Percentiles rank a stretch among this genome's conserved stretches.
phyloP scores from a whole-genome alignment of 2,113 vertebrate genomes.

The Indicator indicator region DNA sequence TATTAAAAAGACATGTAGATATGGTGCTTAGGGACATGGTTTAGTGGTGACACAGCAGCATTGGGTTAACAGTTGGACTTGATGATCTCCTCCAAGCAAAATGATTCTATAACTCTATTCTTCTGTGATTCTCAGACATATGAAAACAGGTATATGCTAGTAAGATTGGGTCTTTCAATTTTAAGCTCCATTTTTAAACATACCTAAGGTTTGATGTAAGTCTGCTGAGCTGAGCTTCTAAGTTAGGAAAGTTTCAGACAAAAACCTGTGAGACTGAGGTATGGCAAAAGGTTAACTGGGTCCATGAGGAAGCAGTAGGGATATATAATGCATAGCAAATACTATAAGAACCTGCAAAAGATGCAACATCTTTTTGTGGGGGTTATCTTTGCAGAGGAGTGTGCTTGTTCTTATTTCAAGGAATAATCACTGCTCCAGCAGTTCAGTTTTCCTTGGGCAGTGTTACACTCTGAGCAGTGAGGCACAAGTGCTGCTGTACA shows the following conservation, averaged over 20 bases:
- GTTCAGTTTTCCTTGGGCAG: neutral
- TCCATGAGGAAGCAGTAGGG: neutral
- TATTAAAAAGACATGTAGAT: no score
- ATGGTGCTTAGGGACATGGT: no score
- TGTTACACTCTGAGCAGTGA: accelerated
- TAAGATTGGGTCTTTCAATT: neutral
- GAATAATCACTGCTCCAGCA: neutral
- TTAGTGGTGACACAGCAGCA: no score
- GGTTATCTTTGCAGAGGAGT: neutral
- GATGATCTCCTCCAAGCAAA: no score
- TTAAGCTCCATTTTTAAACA: neutral
- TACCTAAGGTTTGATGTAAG: neutral
- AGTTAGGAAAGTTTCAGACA: neutral
- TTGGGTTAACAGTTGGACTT: no score
- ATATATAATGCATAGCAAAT: neutral
- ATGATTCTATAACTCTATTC: no score
- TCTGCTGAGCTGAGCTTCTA: neutral
- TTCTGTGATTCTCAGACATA: neutral
- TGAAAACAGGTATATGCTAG: neutral
- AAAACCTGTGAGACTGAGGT: neutral
- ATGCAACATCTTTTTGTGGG: neutral
- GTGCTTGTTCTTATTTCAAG: neutral
- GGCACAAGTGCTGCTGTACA: accelerated
- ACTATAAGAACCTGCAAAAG: neutral
- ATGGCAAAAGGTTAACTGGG: neutral